phyloP scores from a whole-genome alignment of 2,888 invertebrate genomes.

The Epirrhoe alternata region DNA sequence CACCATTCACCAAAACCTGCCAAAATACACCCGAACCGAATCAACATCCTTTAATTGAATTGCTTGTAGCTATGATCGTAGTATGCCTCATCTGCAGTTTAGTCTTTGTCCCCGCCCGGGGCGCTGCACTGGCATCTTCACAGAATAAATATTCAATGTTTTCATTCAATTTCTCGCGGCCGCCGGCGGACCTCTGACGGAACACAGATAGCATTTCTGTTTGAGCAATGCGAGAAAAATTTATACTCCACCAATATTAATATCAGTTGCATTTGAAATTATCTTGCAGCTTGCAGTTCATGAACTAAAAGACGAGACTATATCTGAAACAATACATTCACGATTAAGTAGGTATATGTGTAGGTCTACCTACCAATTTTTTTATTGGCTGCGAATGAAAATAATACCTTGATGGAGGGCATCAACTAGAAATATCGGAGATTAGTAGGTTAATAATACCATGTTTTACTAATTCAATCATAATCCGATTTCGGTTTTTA shows the following conservation, averaged over 20 bases:
- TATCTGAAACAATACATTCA: neutral
- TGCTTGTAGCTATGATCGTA: neutral
- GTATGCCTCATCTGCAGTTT: conserved; percentile 34
- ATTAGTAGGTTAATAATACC: no score
- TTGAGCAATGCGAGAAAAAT: conserved; percentile 42
- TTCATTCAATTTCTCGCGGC: conserved; percentile 75
- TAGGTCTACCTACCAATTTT: no score
- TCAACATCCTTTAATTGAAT: neutral
- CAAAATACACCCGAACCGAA: neutral
- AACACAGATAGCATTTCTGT: conserved; percentile 55
- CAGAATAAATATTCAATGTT: conserved; percentile 82
- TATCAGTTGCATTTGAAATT: conserved; percentile 26
- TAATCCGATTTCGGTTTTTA: no score
- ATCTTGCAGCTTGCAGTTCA: neutral
- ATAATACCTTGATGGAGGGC: no score
- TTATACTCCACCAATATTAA: conserved; percentile 34
- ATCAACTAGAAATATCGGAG: no score
- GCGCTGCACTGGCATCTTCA: conserved; percentile 64
- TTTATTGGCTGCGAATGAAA: no score
- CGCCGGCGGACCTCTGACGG: conserved; percentile 48
- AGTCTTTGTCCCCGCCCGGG: conserved; percentile 48
- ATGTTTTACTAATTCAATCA: no score
- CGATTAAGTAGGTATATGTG: no score
- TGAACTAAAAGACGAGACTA: neutral
- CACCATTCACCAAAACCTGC: neutral